Evolutionary conservation across 2,888 invertebrate species (phyloP).

Genomic region (Sminthurides aquaticus): DNA sequence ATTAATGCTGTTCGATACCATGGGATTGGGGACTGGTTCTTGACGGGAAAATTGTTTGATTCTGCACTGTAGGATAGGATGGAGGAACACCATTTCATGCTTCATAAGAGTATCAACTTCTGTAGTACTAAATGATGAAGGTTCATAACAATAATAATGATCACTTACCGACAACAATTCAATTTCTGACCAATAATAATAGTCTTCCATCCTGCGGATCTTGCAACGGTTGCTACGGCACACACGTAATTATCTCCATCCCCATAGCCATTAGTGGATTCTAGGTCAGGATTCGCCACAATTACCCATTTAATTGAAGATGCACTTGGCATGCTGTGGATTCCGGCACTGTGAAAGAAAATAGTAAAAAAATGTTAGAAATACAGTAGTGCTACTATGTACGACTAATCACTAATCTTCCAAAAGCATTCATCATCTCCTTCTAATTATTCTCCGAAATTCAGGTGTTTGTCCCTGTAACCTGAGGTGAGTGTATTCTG

Average conservation of each 20-base stretch:
- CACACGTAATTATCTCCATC: slow-evolving; percentile 39
- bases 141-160: too few relatives aligned
- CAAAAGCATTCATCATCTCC: not conserved
- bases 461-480: too few relatives aligned
- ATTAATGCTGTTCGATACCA: too few relatives aligned
- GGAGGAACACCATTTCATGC: too few relatives aligned
- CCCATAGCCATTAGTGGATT: slow-evolving; percentile 21
- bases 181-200: slow-evolving; percentile 43
- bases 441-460: too few relatives aligned
- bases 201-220: slow-evolving; percentile 43
- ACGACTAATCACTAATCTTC: not conserved
- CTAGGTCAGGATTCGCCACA: slow-evolving; percentile 40
- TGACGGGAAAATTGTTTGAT: too few relatives aligned
- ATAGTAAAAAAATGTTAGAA: slow-evolving; percentile 14
- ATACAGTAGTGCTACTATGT: not conserved
- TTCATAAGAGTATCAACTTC: too few relatives aligned
- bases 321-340: slow-evolving; percentile 32
- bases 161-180: slow-evolving; percentile 44
- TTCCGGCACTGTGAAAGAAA: slow-evolving; percentile 29
- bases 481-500: too few relatives aligned
- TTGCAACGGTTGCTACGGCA: slow-evolving; percentile 39
- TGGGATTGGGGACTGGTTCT: too few relatives aligned
- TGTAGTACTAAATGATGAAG: too few relatives aligned
- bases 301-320: slow-evolving; percentile 41
- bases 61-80: too few relatives aligned